Base-by-base conservation (phyloP, 2,797 vertebrate genomes). In the Chaenodraco wilsoni region DNA sequence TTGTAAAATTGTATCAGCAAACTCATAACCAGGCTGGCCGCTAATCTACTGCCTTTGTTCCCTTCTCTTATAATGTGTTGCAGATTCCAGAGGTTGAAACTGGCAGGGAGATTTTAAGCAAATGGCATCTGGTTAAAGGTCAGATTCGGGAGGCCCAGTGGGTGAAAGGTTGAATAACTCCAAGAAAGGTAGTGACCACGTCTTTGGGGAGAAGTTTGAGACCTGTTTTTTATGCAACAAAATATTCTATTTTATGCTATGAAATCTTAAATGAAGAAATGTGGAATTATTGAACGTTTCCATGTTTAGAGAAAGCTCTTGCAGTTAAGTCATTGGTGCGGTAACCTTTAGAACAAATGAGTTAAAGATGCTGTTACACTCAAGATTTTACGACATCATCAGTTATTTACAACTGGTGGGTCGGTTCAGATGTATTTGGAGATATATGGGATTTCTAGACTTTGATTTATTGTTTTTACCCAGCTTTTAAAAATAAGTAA, bases 91-190 rank as follows among this genome's bases (percentile, higher is more conserved):
- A 92, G 92, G 85, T 94, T 93, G 87, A 88, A 91, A 90, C 89
- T 90, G 88, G 91, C 91, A 87, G 90, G 88, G 88, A 92, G 88
- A 89, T 90, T 93, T 93, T 95, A 90, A 92, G 92, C 89, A 95
- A 97, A 96, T 92, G 95, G 87, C 92, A 93, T 87, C 74, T 91
- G 95, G 93, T 93, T 94, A 95, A 94, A 94, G 94, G 91, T 97
- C 94, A 95, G 86, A 80, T 81, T 91, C 65, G 82, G 87, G 86
- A 87, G 94, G 85, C 89, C 85, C 85, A 89, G 83, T 89, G 92
- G 95, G 95, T 95, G 95, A 96, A 95, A 97, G 94, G 94, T 92
- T 96, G 95, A 96, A 94, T 94, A 95, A 96, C 94, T 95, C 92
- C 83, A 93, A 96, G 94, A 90, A 92, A 93, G 91, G 91, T 93